Conservation (phyloP, 2,113 vertebrate species). For the Lepidothrix coronata region DNA sequence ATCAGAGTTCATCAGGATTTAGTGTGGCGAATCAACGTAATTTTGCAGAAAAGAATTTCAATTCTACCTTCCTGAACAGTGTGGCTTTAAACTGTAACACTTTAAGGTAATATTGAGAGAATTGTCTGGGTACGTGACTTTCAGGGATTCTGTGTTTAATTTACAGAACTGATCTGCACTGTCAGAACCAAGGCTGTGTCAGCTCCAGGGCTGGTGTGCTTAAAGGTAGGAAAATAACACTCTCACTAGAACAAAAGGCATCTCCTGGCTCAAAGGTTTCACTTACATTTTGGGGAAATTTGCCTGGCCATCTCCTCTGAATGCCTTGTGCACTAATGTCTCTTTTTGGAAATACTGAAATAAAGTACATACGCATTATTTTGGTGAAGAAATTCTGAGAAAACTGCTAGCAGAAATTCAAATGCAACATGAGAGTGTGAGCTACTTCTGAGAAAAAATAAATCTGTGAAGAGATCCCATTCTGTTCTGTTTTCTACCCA, state of each 20-base stretch:
- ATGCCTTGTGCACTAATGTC: neutral
- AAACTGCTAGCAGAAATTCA: neutral
- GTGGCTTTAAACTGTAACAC: neutral
- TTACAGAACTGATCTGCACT: neutral
- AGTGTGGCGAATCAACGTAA: neutral
- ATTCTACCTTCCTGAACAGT: neutral
- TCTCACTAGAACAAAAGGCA: neutral
- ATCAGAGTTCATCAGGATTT: conserved; percentile 5
- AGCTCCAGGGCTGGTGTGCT: neutral
- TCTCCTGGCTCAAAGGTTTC: neutral
- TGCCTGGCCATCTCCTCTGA: neutral
- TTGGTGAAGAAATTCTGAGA: neutral
- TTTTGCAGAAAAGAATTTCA: neutral
- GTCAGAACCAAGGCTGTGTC: neutral
- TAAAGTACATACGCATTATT: neutral
- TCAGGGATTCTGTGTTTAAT: neutral
- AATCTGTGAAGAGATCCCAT: neutral
- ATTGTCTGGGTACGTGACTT: neutral
- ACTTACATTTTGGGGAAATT: neutral
- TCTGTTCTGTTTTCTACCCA: neutral
- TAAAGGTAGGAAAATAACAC: neutral
- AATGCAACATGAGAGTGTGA: rapidly evolving
- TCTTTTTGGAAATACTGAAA: neutral
- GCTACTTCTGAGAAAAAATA: neutral
- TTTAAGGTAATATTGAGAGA: neutral